These are phyloP conservation scores for Leptodirus hochenwartii DNA, from an alignment of 2,888 invertebrate genomes.

Conservation along the genomic window DNA sequence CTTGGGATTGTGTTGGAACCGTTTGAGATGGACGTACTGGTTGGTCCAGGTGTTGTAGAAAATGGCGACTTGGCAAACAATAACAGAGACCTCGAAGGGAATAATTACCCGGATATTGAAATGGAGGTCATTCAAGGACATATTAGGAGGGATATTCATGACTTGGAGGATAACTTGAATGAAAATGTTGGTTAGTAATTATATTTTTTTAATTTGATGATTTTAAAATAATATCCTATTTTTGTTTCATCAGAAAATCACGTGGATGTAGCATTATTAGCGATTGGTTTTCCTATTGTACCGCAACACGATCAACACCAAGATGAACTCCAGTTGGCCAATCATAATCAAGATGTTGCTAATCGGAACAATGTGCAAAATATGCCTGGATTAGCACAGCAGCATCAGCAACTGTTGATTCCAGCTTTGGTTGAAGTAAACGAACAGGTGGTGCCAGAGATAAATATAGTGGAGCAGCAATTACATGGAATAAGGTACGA, in stretches of 20 bases:
- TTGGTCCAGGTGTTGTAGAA: constrained; percentile 28
- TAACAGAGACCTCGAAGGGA: constrained; percentile 32
- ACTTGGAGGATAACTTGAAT: constrained; percentile 14
- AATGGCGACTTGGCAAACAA: constrained; percentile 35
- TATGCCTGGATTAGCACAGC: background rate
- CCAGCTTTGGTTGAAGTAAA: no score
- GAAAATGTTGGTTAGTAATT: constrained; percentile 11
- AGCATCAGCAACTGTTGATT: background rate
- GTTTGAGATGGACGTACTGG: background rate
- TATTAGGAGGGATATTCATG: constrained; percentile 16
- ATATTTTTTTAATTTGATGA: no score
- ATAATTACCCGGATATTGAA: constrained; percentile 24
- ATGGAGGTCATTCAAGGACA: constrained; percentile 11
- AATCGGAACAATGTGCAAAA: constrained; percentile 8
- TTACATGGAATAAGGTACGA: no score
- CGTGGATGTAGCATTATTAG: no score
- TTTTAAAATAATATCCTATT: no score
- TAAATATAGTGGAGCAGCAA: no score
- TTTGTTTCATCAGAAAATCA: no score
- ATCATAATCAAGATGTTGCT: constrained; percentile 9
- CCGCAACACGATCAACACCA: background rate
- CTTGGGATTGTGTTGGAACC: no score
- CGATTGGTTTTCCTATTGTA: no score
- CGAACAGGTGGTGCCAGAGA: no score
- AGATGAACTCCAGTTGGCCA: constrained; percentile 10